Percentiles rank a stretch among this genome's conserved stretches.
phyloP scores from a whole-genome alignment of 2,797 vertebrate genomes.

The Cetoscarus ocellatus region DNA sequence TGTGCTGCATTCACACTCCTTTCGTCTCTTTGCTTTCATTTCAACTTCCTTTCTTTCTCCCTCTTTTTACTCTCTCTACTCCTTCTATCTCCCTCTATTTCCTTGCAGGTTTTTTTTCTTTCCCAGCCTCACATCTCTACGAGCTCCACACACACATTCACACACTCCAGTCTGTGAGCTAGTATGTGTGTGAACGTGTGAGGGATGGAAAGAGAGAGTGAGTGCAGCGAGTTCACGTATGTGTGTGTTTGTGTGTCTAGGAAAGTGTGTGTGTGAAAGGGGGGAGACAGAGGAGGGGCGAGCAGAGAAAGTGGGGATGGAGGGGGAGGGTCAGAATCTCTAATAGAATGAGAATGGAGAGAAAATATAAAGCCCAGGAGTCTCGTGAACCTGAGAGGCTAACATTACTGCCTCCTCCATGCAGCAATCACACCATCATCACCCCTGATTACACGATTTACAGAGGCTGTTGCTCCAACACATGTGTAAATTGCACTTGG shows the following conservation, averaged over 20 bases:
- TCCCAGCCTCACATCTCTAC: slow-evolving; percentile 72
- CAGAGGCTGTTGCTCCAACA: slow-evolving; percentile 51
- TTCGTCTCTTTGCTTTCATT: slow-evolving; percentile 53
- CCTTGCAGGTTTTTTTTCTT: slow-evolving; percentile 75
- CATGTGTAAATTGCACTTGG: slow-evolving; percentile 59
- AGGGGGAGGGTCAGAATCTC: slow-evolving; percentile 86
- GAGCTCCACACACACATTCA: slow-evolving; percentile 50
- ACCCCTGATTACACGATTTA: slow-evolving; percentile 74
- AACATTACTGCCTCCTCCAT: slow-evolving; percentile 75
- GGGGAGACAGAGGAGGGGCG: slow-evolving; percentile 60
- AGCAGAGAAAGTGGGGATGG: slow-evolving; percentile 77
- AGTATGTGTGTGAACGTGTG: slow-evolving; percentile 67
- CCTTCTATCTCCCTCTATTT: slow-evolving; percentile 65
- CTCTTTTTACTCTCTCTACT: slow-evolving; percentile 66
- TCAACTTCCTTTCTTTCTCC: slow-evolving; percentile 54
- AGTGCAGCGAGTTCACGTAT: slow-evolving; percentile 70
- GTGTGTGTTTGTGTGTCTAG: slow-evolving; percentile 39
- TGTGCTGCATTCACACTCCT: slow-evolving; percentile 58
- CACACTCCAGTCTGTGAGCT: slow-evolving; percentile 74
- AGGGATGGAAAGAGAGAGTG: slow-evolving; percentile 63
- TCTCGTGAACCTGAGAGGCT: slow-evolving; percentile 78
- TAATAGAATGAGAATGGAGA: slow-evolving; percentile 83
- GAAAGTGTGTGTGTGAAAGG: slow-evolving; percentile 29
- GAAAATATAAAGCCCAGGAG: slow-evolving; percentile 81
- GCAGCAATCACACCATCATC: slow-evolving; percentile 79